Evolutionary conservation across 2,113 vertebrate species (phyloP).

Genomic region (Rhabdornis inornatus): DNA sequence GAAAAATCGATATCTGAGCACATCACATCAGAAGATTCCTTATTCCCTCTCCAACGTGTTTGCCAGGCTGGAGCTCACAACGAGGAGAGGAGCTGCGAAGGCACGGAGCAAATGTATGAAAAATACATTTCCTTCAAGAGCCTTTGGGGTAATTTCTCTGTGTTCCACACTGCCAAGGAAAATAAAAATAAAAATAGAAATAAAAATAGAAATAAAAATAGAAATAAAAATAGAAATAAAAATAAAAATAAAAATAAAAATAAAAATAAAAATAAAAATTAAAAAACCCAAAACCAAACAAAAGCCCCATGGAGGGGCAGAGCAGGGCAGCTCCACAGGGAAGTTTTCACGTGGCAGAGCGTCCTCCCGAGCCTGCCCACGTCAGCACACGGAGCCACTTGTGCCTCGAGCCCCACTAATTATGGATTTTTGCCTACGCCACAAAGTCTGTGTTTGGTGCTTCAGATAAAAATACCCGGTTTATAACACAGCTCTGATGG

Average conservation of each 20-base stretch:
- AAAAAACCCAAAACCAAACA: not conserved
- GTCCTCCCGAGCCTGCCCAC: not conserved
- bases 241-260: not conserved
- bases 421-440: conserved; percentile 24
- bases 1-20: not conserved
- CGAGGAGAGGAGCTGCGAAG: not conserved
- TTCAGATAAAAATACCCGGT: conserved; percentile 37
- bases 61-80: not conserved
- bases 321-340: not conserved
- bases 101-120: not conserved
- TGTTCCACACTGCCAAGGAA: not conserved
- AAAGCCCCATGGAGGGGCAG: not conserved
- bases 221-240: not conserved
- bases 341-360: not conserved
- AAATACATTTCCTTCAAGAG: not conserved
- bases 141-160: not conserved
- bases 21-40: not conserved
- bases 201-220: not conserved
- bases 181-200: not conserved
- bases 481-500: not conserved
- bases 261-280: not conserved
- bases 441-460: conserved; percentile 22
- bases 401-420: conserved; percentile 19
- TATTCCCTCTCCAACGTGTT: not conserved
- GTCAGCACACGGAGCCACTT: not conserved